Conservation (phyloP, 2,113 vertebrate species). For the Sturnus vulgaris region DNA sequence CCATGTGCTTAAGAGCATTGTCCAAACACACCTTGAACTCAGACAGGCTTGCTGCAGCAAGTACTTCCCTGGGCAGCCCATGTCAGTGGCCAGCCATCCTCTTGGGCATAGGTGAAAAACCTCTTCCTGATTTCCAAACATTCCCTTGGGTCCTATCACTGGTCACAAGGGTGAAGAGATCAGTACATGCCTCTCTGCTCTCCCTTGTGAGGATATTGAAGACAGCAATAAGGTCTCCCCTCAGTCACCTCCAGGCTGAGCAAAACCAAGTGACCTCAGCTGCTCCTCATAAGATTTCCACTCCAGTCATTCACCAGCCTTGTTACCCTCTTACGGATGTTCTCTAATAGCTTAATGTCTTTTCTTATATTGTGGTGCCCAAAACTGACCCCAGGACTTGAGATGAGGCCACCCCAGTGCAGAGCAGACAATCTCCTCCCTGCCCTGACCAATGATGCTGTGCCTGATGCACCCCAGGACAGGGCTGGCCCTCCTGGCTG, state of each 20-base stretch:
- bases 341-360: neutral
- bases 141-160: neutral
- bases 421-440: neutral
- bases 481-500: neutral
- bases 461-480: neutral
- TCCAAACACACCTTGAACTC: neutral
- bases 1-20: neutral
- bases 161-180: neutral
- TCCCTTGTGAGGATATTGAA: neutral
- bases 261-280: neutral
- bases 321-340: rapidly evolving
- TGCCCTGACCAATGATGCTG: rapidly evolving
- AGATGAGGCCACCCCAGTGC: neutral
- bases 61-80: neutral
- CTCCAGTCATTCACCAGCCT: neutral
- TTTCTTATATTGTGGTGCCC: neutral
- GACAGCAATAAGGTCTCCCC: neutral
- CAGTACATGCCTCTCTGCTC: rapidly evolving
- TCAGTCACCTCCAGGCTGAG: neutral
- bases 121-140: neutral
- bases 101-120: neutral
- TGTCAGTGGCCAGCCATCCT: neutral
- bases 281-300: neutral
- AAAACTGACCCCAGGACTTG: neutral
- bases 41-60: neutral